Base-by-base conservation (phyloP, 2,113 vertebrate genomes). In the Hemibates koningsi region DNA sequence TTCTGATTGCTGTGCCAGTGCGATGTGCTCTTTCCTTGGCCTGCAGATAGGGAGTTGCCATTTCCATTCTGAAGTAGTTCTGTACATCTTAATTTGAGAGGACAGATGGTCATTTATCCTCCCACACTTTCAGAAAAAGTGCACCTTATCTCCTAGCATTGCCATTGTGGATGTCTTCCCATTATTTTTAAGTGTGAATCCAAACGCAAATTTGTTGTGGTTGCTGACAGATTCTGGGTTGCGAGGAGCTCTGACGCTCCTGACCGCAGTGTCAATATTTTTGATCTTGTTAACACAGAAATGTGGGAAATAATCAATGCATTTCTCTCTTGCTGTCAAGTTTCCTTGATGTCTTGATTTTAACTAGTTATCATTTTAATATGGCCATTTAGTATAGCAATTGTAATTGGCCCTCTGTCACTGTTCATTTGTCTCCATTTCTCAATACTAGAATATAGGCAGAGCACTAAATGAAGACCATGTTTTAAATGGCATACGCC, bases 381-480 rank as follows among this genome's bases (percentile, higher is more conserved):
- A 78, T 14, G 83, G 57, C 83, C 34, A 87, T 92, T 90, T 90
- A 90, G 85, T 89, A 86, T 29, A 50, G 86, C 80, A 76, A 4
- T 78, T 83, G 84, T 94, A 93, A 94, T 93, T 92, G 94, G 87
- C 90, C 83, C 19, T 85, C 91, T 94, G 92, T 90, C 93, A 86
- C 85, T 85, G 68, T 90, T 93, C 90, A 93, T 94, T 91, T 90
- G 61, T 89, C 89, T 91, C 83, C 29, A 88, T 94, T 93, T 81
- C 57, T 92, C 83, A 71, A 24, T 85, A 78, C 91, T 87, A 88
- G 87, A 82, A 83, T 88, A 91, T 82, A 85, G 86, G 59, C 83
- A 80, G 87, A 52, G 61, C 76, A 61, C 81, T 88, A 88, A 93
- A 89, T 90, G 90, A 93, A 87, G 86, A 73, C 81, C 87, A 86